phyloP scores from a whole-genome alignment of 2,888 invertebrate genomes.

The Labia minor region DNA sequence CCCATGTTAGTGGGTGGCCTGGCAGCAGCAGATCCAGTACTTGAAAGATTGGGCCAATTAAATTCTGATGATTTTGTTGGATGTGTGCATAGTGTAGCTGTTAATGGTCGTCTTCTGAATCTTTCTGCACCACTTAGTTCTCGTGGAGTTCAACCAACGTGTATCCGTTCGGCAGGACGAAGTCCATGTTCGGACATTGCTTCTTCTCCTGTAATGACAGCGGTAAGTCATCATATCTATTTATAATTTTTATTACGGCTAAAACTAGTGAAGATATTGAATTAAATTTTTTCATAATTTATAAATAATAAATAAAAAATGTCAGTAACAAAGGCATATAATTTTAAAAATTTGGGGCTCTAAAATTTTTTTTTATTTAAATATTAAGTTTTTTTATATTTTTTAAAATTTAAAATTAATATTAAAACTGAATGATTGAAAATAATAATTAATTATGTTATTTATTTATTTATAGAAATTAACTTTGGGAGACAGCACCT shows the following conservation, averaged over 20 bases:
- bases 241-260: too few relatives aligned
- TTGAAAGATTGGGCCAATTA: conserved; percentile 82
- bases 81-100: conserved; percentile 79
- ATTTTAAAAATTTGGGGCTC: too few relatives aligned
- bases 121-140: conserved; percentile 64
- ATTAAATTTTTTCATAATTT: too few relatives aligned
- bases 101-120: conserved; percentile 76
- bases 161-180: conserved; percentile 45
- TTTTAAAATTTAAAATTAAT: too few relatives aligned
- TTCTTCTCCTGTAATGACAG: conserved; percentile 2
- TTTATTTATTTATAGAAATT: background rate
- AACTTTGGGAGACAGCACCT: conserved; percentile 20
- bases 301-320: too few relatives aligned
- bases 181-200: conserved; percentile 26
- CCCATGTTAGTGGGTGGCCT: conserved; percentile 78
- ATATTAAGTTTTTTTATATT: too few relatives aligned
- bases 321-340: too few relatives aligned
- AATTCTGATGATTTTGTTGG: conserved; percentile 88
- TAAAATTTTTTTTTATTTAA: too few relatives aligned
- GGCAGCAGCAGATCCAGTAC: conserved; percentile 68
- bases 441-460: background rate
- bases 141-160: conserved; percentile 61
- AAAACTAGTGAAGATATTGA: too few relatives aligned
- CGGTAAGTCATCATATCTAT: background rate
- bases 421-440: too few relatives aligned